Evolutionary conservation across 2,797 vertebrate genomes (phyloP).

Genomic region (Sebastes baramenuke): DNA sequence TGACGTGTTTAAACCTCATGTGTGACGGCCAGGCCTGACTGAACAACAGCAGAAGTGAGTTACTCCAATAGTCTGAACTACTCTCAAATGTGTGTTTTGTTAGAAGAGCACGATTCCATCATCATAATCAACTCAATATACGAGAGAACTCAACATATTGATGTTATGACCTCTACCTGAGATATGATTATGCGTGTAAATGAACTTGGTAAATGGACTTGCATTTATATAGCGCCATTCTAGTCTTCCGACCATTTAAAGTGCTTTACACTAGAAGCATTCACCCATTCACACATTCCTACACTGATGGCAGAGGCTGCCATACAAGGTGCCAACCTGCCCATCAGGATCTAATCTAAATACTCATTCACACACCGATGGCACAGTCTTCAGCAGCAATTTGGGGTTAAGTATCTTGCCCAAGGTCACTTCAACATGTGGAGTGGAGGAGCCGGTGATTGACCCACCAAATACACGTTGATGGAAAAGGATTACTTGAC

Average conservation of each 20-base stretch:
- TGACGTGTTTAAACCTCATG: not conserved
- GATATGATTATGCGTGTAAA: not conserved
- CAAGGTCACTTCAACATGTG: fast-evolving
- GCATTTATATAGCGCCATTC: too few relatives aligned
- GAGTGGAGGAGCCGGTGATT: fast-evolving
- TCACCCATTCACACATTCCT: too few relatives aligned
- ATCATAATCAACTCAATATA: too few relatives aligned
- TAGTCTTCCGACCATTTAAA: too few relatives aligned
- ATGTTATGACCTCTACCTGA: not conserved
- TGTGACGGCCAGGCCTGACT: not conserved
- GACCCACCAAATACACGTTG: not conserved
- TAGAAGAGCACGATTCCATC: not conserved
- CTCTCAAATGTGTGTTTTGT: not conserved
- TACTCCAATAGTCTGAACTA: not conserved
- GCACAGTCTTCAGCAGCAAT: too few relatives aligned
- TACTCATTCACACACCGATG: too few relatives aligned
- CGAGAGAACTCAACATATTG: not conserved
- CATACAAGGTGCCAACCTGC: too few relatives aligned
- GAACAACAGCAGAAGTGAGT: not conserved
- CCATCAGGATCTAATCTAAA: too few relatives aligned
- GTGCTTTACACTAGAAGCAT: too few relatives aligned
- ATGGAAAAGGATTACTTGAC: not conserved
- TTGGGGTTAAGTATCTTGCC: too few relatives aligned
- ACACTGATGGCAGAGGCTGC: too few relatives aligned
- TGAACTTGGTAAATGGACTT: fast-evolving